Base-by-base conservation (phyloP, 2,113 vertebrate species). In the Motacilla tschutschensis region DNA sequence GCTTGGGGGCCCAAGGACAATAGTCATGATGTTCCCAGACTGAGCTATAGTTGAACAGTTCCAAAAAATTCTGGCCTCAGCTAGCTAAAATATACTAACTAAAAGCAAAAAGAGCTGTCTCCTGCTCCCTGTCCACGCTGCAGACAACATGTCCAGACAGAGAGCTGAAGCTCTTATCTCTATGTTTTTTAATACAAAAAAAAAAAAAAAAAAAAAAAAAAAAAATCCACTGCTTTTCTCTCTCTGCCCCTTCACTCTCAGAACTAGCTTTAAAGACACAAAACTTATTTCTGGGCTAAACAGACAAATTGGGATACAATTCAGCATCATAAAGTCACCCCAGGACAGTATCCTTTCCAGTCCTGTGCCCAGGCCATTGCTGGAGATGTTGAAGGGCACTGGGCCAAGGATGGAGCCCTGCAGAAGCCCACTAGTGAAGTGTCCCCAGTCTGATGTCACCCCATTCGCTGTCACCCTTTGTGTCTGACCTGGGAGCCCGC, bases 191-290 rank as follows among this genome's bases (percentile, higher is more conserved):
- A 29, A 29, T 35, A 14, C 4, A 14, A 33, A 72, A 71, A 31
- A 33, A 33, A 33, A 72, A 71, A 31, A 8, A 24, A 8, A n/a
- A n/a, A 14, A 33, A 72, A 71, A 31, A 33, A 33, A 33, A 72
- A 71, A 31, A 8, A 24, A 8, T 36, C 20, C 15, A 14, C n/a
- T 2, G 2, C 19, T 72, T 17, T 57, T 24, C 26, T 41, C 13
- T 58, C 25, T 29, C 15, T 4, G 8, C 25, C 19, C 7, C 41
- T 58, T 36, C 0, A 0, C 20, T 47, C 19, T 46, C 0, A 1
- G 15, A 24, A 57, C 3, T 46, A 36, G 11, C 36, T 57, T 36
- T 31, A 73, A 46, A 46, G 15, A 33, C 14, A 24, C 11, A 72
- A 24, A 72, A 14, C 12, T 46, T 14, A 18, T 46, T 72, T 57